Evolutionary conservation across 2,797 vertebrate genomes (phyloP).

Genomic region (Menidia menidia): DNA sequence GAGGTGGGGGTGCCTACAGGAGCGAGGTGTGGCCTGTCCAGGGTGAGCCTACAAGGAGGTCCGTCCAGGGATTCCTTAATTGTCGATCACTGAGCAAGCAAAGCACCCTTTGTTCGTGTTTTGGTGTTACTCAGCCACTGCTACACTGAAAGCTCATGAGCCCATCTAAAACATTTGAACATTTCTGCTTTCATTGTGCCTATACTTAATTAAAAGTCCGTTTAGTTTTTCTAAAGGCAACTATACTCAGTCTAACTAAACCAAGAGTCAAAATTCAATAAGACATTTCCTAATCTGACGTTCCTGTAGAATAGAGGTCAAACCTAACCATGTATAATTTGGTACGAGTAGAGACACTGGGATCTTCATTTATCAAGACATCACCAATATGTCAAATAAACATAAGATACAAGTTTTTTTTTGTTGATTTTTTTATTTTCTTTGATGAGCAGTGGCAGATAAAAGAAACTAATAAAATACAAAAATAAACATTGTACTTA

Average conservation of each 20-base stretch:
- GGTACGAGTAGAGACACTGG: too few relatives aligned
- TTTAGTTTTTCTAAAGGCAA: neutral
- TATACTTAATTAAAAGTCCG: neutral
- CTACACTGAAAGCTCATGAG: conserved; percentile 65
- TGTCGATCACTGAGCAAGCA: conserved; percentile 58
- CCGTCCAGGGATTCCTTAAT: conserved; percentile 68
- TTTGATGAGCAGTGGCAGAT: too few relatives aligned
- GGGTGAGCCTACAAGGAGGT: conserved; percentile 74
- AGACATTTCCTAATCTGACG: too few relatives aligned
- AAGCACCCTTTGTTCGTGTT: conserved; percentile 57
- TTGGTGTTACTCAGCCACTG: conserved; percentile 83
- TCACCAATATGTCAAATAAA: too few relatives aligned
- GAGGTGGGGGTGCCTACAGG: conserved; percentile 34
- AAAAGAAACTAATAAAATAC: too few relatives aligned
- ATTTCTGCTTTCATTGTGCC: neutral
- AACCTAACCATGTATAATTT: too few relatives aligned
- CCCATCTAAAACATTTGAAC: conserved; percentile 21
- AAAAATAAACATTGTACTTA: too few relatives aligned
- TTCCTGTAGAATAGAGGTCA: too few relatives aligned
- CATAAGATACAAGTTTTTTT: too few relatives aligned
- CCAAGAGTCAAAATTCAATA: neutral
- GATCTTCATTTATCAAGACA: too few relatives aligned
- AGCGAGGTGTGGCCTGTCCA: conserved; percentile 65
- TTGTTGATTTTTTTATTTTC: too few relatives aligned
- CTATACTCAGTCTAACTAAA: neutral